These are phyloP conservation scores for Anolis apletophallus DNA, from an alignment of 2,797 vertebrate species.

Conservation along the genomic window DNA sequence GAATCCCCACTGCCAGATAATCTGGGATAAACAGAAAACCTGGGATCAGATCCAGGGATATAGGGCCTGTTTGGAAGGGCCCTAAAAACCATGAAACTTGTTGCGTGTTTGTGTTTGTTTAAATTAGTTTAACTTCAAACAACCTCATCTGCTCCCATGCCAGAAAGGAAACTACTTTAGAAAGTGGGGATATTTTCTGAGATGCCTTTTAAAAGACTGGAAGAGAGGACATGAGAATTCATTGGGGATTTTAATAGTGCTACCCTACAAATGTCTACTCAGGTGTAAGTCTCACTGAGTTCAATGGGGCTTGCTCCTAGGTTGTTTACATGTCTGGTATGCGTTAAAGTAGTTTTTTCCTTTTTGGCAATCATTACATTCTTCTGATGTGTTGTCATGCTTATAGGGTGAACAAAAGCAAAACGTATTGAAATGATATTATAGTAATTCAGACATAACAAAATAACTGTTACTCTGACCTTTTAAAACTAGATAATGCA, in stretches of 20 bases:
- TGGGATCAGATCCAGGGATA: too few relatives aligned
- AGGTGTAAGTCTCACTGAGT: not conserved
- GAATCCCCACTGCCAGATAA: too few relatives aligned
- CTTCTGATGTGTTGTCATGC: not conserved
- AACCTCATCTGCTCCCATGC: too few relatives aligned
- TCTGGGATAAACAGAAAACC: too few relatives aligned
- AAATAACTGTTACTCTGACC: not conserved
- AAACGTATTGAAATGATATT: not conserved
- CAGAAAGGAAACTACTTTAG: not conserved
- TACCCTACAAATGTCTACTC: not conserved
- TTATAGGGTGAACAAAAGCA: not conserved
- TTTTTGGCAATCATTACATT: not conserved
- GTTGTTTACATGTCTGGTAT: not conserved
- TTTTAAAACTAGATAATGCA: not conserved
- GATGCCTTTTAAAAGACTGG: too few relatives aligned
- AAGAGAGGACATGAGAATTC: not conserved
- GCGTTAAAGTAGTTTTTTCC: not conserved
- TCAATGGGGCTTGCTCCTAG: not conserved
- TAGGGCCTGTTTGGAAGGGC: too few relatives aligned
- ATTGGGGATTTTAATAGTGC: not conserved
- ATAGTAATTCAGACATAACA: not conserved
- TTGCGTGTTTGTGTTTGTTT: not conserved
- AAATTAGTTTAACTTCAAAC: not conserved
- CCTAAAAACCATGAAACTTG: not conserved
- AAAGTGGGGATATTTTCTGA: not conserved